Base-by-base conservation (phyloP, 1,140 invertebrate genomes). In the Drosophila kikkawai region DNA sequence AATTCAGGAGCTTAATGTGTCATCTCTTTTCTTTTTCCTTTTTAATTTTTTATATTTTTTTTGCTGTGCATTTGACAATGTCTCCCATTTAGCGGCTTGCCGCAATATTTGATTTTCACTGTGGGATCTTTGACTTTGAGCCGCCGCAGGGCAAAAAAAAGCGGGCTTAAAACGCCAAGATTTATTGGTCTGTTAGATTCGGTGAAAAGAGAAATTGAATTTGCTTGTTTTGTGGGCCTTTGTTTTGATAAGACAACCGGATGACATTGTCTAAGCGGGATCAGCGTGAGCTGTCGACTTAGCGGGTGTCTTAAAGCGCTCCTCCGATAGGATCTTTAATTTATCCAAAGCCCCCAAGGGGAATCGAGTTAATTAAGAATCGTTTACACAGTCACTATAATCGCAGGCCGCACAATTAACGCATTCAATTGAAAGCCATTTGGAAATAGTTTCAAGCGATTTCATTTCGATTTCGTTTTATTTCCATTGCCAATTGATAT, bases 171-270 rank as follows among this genome's bases (percentile, higher is more conserved):
- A 36, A 61, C 22, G 55, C 39, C 45, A 61, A 68, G 83, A 87
- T 87, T 87, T 87, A 87, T 87, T 74, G 67, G 79, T 58, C 55
- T 73, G 42, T 77, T 51, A 60, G 58, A 75, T 83, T 81, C 68
- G 67, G 59, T 19, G 41, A 78, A 78, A 78, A 78, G 75, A 78
- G 75, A 78, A 78, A 78, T 78, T 78, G 65, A 69, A 70, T 63
- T 78, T 77, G 74, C 61, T 77, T 77, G 70, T 77, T 59, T 77
- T 65, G 22, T 22, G 48, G 48, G 61, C 39, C 42, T 55, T 42
- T 77, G 48, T 77, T 77, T 60, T 77, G 75, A 77, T 80, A 75
- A 61, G 70, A 42, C 48, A 47, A 55, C 42, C 64, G 64, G 48
- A 45, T 60, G 61, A 77, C 64, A 69, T 29, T 29, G 55, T 19